Percentiles rank a stretch among this genome's conserved stretches.
Evolutionary conservation across 2,888 invertebrate species (phyloP).

Genomic region (Drosophila hamatofila): DNA sequence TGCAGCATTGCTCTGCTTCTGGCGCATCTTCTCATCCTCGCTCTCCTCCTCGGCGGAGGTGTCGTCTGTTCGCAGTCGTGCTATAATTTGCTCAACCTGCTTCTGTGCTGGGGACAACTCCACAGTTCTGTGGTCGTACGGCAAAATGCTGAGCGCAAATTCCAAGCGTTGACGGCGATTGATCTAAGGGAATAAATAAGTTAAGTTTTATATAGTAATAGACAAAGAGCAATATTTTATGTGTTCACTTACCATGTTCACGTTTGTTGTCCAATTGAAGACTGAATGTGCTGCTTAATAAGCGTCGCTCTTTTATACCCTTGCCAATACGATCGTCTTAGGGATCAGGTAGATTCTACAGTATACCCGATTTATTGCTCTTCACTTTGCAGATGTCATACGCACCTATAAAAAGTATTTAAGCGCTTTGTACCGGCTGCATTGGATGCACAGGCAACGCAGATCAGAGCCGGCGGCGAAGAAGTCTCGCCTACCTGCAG

Average conservation of each 20-base stretch:
- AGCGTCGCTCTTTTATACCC: slow-evolving; percentile 48
- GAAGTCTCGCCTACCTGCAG: slow-evolving; percentile 46
- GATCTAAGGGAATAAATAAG: slow-evolving; percentile 22
- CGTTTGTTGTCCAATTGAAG: slow-evolving; percentile 43
- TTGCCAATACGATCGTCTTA: neutral
- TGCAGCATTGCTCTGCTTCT: slow-evolving; percentile 25
- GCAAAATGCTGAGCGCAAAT: slow-evolving; percentile 58
- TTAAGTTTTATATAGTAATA: neutral
- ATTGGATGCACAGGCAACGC: neutral
- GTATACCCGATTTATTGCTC: slow-evolving; percentile 21
- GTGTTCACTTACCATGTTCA: slow-evolving; percentile 56
- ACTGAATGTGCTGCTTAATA: slow-evolving; percentile 40
- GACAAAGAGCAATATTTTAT: fast-evolving
- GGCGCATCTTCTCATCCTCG: slow-evolving; percentile 35
- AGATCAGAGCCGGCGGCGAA: neutral
- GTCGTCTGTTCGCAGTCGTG: slow-evolving; percentile 41
- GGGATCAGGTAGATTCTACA: slow-evolving; percentile 36
- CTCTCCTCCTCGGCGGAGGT: slow-evolving; percentile 45
- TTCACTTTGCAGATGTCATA: slow-evolving; percentile 50
- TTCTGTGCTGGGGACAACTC: slow-evolving; percentile 47
- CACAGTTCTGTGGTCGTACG: slow-evolving; percentile 46
- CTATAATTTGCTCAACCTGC: slow-evolving; percentile 58
- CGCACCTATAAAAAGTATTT: neutral
- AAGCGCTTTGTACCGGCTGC: slow-evolving; percentile 4
- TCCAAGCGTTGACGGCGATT: slow-evolving; percentile 68